Base-by-base conservation (phyloP, 2,888 invertebrate genomes). In the Andrena camellia region DNA sequence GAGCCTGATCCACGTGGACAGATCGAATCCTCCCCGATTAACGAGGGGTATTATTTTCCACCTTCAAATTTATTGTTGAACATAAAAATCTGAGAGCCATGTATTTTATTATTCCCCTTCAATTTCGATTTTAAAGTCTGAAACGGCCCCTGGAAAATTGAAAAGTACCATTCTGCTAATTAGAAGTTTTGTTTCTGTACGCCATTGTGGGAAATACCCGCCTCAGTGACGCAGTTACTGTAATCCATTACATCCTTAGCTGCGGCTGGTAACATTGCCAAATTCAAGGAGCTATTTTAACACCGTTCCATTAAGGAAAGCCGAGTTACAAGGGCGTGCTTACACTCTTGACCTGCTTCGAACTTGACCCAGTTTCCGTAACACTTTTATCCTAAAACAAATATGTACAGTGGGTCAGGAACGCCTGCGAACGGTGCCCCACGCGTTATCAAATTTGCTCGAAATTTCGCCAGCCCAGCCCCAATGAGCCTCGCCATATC, bases 311-410 rank as follows among this genome's bases (percentile, higher is more conserved):
- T 64, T 64, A 26, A 64, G 35, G 33, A 64, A 64, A 42, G 23
- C 23, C 35, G 42, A 64, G 64, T 42, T 42, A 48, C 64, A 64
- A 42, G 23, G 42, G 42, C 64, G 64, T 48, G 42, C 64, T 64
- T 26, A 48, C 42, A 64, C 26, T 35, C 42, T 64, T 64, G 64
- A 35, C 64, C 64, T 23, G 64, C 17, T 64, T 64, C 42, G 26
- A 42, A 48, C 42, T 64, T 48, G 64, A 64, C 64, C 64, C 64
- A 64, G 5, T 42, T 64, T 48, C 35, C 64, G 42, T 17, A 64
- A 48, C 64, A 64, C 20, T 35, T 64, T 64, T 42, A 10, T 31
- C 33, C 23, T 64, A 64, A 63, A 64, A 64, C 42, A 64, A 64
- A 64, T 26, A 42, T 64, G 42, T 35, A 35, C 64, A 42, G 42